phyloP scores from a whole-genome alignment of 2,888 invertebrate species.

The Rotaria magnacalcarata region DNA sequence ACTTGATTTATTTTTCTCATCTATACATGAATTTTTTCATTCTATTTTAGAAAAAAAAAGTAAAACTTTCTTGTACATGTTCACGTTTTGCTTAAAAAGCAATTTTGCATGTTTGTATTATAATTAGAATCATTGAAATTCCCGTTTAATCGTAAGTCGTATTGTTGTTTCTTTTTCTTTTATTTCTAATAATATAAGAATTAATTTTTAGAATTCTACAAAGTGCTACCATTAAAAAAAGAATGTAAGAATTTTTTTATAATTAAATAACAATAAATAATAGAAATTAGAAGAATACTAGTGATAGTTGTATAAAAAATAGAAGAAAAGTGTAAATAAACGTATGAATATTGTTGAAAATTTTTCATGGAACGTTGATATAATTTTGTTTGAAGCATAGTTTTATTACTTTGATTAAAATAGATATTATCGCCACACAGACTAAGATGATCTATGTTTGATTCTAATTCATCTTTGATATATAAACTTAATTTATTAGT shows the following conservation, averaged over 20 bases:
- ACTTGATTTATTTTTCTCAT: not conserved
- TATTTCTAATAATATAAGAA: not conserved
- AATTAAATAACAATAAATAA: not conserved
- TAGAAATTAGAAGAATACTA: not conserved
- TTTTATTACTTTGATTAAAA: not conserved
- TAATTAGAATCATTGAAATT: not conserved
- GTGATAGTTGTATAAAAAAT: not conserved
- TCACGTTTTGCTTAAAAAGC: not conserved
- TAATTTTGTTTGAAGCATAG: not conserved
- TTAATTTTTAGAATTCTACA: not conserved
- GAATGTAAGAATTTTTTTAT: not conserved
- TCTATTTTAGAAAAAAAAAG: not conserved
- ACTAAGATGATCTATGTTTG: not conserved
- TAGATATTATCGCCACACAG: slow-evolving; percentile 13
- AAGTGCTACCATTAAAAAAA: not conserved
- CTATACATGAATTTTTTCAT: not conserved
- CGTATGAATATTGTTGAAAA: not conserved
- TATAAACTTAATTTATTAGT: not conserved
- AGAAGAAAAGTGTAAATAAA: not conserved
- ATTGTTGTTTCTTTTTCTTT: not conserved
- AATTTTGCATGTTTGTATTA: not conserved
- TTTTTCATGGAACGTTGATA: not conserved
- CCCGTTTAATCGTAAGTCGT: not conserved
- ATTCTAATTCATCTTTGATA: not conserved
- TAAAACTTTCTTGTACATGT: not conserved